Evolutionary conservation across 2,113 vertebrate species (phyloP).

Genomic region (Ophthalmolycus amberensis): DNA sequence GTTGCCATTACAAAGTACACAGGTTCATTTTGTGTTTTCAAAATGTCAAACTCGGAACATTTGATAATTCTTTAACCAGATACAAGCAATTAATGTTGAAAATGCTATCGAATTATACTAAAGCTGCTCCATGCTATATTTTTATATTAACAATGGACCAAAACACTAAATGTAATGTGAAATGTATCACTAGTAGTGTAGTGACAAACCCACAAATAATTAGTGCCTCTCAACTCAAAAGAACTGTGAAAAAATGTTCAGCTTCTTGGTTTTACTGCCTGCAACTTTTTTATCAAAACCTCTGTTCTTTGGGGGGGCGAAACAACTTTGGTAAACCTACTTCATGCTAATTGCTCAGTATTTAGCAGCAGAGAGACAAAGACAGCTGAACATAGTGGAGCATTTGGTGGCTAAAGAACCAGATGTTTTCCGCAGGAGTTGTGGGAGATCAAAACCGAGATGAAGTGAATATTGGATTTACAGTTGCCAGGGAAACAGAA

Average conservation of each 20-base stretch:
- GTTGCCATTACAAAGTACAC: neutral
- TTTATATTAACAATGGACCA: neutral
- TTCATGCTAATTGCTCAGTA: neutral
- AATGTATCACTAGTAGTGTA: neutral
- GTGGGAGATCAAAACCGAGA: neutral
- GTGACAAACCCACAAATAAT: neutral
- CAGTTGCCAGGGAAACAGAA: neutral
- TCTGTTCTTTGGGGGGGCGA: no score
- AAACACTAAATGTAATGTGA: neutral
- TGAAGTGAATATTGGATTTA: neutral
- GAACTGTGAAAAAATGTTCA: neutral
- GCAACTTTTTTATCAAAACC: neutral
- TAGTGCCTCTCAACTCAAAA: neutral
- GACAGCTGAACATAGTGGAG: neutral
- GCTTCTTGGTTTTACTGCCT: neutral
- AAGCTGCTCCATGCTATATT: neutral
- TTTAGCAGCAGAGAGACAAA: neutral
- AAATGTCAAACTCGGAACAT: neutral
- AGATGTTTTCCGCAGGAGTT: neutral
- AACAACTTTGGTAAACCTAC: neutral
- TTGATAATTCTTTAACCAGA: neutral
- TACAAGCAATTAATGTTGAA: neutral
- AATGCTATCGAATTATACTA: neutral
- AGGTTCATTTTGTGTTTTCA: neutral
- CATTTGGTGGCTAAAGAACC: neutral